Percentiles rank a stretch among this genome's conserved stretches.
Evolutionary conservation across 1,140 invertebrate species (phyloP).

Genomic region (Bombus pascuorum): DNA sequence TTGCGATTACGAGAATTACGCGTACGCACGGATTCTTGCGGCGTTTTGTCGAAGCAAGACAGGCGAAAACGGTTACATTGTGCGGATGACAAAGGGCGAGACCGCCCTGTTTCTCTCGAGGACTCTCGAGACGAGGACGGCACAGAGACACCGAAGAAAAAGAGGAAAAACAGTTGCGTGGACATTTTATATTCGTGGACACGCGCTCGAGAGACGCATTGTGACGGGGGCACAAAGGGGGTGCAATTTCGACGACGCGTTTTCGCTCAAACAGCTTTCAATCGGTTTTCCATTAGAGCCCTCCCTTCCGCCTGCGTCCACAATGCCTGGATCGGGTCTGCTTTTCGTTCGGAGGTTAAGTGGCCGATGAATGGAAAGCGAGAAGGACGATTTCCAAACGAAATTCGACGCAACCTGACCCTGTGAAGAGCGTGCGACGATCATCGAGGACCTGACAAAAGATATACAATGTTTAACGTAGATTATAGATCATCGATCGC

Average conservation of each 20-base stretch:
- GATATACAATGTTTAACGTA: neutral
- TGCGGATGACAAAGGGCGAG: constrained; percentile 1
- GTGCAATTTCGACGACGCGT: constrained; percentile 47
- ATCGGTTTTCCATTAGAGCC: constrained; percentile 75
- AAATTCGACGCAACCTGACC: neutral
- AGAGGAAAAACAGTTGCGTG: constrained; percentile 43
- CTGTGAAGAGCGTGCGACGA: neutral
- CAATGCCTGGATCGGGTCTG: constrained; percentile 66
- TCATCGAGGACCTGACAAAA: neutral
- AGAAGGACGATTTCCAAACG: neutral
- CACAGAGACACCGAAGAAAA: neutral
- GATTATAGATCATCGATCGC: neutral
- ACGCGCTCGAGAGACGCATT: constrained; percentile 52
- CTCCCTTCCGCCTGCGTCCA: constrained; percentile 55
- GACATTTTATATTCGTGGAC: constrained; percentile 59
- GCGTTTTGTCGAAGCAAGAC: neutral
- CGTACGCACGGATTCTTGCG: neutral
- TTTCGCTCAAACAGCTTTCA: constrained; percentile 76
- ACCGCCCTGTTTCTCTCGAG: neutral
- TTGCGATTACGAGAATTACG: too few species aligned
- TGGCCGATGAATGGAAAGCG: constrained; percentile 60
- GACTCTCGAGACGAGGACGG: constrained; percentile 26
- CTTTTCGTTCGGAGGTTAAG: constrained; percentile 71
- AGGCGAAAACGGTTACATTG: constrained; percentile 6
- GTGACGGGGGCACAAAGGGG: constrained; percentile 46